Conservation (phyloP, 2,797 vertebrate species). For the Scyliorhinus canicula region DNA sequence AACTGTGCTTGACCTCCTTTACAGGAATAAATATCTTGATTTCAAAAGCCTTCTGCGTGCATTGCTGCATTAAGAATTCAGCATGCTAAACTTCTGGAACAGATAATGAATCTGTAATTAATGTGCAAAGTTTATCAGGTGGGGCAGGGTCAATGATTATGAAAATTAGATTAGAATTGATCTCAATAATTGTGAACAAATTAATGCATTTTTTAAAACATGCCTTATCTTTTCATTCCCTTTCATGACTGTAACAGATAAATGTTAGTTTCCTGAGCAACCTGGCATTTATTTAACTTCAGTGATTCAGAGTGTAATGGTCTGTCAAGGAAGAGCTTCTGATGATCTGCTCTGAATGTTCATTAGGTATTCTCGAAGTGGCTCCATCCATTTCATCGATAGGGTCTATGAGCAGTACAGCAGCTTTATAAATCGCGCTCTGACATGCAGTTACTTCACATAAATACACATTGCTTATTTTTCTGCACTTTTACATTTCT, state of each 20-base stretch:
- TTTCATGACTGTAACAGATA: not conserved
- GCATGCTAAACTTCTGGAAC: not conserved
- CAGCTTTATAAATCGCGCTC: not conserved
- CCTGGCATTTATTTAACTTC: not conserved
- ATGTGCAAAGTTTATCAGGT: not conserved
- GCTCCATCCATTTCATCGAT: not conserved
- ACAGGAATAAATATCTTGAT: not conserved
- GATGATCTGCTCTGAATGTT: not conserved
- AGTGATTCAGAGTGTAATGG: not conserved
- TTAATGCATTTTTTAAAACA: not conserved
- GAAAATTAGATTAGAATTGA: not conserved
- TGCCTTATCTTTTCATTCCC: not conserved
- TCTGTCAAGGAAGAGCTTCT: not conserved
- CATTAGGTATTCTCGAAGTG: not conserved
- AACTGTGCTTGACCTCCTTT: not conserved
- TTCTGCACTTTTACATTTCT: not conserved
- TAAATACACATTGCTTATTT: not conserved
- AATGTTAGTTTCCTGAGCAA: not conserved
- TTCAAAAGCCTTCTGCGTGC: not conserved
- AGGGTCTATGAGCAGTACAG: not conserved
- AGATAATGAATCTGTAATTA: constrained; percentile 10
- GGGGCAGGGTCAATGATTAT: not conserved
- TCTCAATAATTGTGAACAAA: constrained; percentile 1
- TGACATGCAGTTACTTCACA: not conserved
- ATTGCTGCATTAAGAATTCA: not conserved